Evolutionary conservation across 2,797 vertebrate genomes (phyloP).

Genomic region (Anolis apletophallus): DNA sequence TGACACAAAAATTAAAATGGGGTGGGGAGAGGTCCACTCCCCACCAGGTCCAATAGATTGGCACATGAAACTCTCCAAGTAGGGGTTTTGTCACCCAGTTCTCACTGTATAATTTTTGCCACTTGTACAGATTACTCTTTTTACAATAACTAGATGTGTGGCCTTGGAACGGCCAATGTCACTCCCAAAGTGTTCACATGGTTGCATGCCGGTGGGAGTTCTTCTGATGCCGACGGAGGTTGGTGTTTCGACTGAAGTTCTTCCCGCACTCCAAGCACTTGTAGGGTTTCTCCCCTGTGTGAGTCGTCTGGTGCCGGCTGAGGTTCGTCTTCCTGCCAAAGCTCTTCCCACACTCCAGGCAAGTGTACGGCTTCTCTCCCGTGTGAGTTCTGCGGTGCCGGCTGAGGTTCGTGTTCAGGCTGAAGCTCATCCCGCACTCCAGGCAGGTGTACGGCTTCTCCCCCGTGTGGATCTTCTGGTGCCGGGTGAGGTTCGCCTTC

Average conservation of each 20-base stretch:
- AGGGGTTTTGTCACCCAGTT: too few species aligned
- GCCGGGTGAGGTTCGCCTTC: slow-evolving; percentile 69
- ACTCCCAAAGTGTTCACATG: too few species aligned
- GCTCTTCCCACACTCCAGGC: slow-evolving; percentile 82
- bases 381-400: slow-evolving; percentile 69
- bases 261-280: slow-evolving; percentile 78
- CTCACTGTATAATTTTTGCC: too few species aligned
- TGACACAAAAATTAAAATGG: too few species aligned
- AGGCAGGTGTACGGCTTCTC: slow-evolving; percentile 72
- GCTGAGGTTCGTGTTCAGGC: slow-evolving; percentile 68
- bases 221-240: slow-evolving; percentile 80
- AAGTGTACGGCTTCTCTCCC: slow-evolving; percentile 58
- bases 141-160: too few species aligned
- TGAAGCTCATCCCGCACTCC: slow-evolving; percentile 75
- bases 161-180: too few species aligned
- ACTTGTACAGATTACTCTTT: too few species aligned
- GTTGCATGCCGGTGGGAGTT: slow-evolving; percentile 69
- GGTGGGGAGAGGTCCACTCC: too few species aligned
- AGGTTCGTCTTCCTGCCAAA: slow-evolving; percentile 86
- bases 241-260: slow-evolving; percentile 74
- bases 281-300: slow-evolving; percentile 77
- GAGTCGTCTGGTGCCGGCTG: slow-evolving; percentile 83
- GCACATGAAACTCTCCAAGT: too few species aligned
- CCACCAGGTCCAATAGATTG: too few species aligned
- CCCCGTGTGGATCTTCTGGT: slow-evolving; percentile 72